Evolutionary conservation across 2,113 vertebrate species (phyloP).

Genomic region (Parotia lawesii): DNA sequence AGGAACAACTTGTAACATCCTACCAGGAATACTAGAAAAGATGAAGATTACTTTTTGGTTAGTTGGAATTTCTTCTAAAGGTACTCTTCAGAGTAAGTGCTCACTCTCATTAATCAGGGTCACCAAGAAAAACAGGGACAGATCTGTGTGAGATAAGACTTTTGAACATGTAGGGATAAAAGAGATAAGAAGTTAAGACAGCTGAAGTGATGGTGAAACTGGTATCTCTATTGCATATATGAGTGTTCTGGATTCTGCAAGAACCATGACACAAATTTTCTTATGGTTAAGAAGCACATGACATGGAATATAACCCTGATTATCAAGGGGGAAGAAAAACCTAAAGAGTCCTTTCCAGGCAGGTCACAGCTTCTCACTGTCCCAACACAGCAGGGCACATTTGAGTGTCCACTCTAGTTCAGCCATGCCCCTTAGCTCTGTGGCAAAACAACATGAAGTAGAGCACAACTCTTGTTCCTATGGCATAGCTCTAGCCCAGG

Average conservation of each 20-base stretch:
- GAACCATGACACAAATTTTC: neutral
- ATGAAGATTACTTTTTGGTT: neutral
- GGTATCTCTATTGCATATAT: neutral
- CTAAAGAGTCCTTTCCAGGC: neutral
- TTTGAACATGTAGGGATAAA: neutral
- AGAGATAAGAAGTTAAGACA: neutral
- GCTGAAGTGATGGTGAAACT: neutral
- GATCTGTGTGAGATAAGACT: neutral
- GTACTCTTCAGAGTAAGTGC: neutral
- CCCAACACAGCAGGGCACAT: neutral
- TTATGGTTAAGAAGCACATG: neutral
- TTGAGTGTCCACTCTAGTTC: neutral
- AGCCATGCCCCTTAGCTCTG: neutral
- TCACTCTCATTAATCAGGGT: neutral
- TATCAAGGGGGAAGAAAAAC: neutral
- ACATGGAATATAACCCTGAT: neutral
- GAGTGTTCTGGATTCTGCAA: neutral
- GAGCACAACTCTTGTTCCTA: neutral
- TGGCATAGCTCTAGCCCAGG: neutral
- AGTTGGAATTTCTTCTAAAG: neutral
- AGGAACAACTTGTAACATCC: neutral
- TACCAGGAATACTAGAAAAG: slow-evolving; percentile 1
- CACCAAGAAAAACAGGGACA: neutral
- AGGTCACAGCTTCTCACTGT: neutral
- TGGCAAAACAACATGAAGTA: rapidly evolving